Evolutionary conservation across 2,888 invertebrate genomes (phyloP).

Genomic region (Scrobipalpa atriplicella): DNA sequence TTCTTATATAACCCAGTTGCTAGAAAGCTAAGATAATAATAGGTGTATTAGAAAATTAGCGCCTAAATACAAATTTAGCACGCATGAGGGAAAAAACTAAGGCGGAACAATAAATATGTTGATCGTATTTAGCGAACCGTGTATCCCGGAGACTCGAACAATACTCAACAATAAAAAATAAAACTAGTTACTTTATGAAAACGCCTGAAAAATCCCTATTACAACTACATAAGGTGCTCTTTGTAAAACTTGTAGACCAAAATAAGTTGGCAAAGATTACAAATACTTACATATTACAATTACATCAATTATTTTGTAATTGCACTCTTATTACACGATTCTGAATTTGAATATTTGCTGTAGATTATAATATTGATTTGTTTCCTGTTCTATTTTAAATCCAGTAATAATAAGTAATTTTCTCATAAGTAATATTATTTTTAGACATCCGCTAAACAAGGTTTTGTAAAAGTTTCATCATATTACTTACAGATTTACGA

Average conservation of each 20-base stretch:
- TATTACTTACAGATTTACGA: too few species aligned
- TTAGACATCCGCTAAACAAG: too few species aligned
- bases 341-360: slow-evolving; percentile 19
- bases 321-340: slow-evolving; percentile 8
- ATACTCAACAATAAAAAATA: background rate
- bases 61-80: slow-evolving; percentile 6
- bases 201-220: background rate
- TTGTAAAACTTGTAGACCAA: background rate
- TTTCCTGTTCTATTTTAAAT: slow-evolving; percentile 10
- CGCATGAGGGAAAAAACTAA: slow-evolving; percentile 28
- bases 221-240: background rate
- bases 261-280: slow-evolving; percentile 15
- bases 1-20: background rate
- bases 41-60: slow-evolving; percentile 11
- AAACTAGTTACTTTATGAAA: background rate
- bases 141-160: slow-evolving; percentile 62
- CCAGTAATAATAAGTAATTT: too few species aligned
- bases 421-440: too few species aligned
- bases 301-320: slow-evolving; percentile 19
- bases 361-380: slow-evolving; percentile 17
- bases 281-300: slow-evolving; percentile 12
- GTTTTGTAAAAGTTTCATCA: too few species aligned
- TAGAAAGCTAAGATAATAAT: slow-evolving; percentile 14
- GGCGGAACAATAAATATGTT: slow-evolving; percentile 42
- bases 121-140: slow-evolving; percentile 72